Base-by-base conservation (phyloP, 2,888 invertebrate species). In the Nemurella pictetii region DNA sequence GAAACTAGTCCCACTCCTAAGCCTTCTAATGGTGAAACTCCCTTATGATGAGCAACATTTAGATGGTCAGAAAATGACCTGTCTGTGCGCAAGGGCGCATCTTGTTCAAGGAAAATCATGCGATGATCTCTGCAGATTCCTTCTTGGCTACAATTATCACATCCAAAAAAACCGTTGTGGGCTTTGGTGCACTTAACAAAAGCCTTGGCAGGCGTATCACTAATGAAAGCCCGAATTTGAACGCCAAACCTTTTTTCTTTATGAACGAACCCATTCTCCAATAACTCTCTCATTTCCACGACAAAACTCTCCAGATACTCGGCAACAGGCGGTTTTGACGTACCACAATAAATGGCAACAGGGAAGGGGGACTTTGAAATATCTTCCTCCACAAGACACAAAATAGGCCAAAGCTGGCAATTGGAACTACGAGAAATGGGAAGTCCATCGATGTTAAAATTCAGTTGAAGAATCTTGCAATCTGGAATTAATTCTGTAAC, bases 341-440 rank as follows among this genome's bases (percentile, higher is more conserved):
- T 12, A 87, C 87, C 32, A 87, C 84, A 82, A 81, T 82, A 86
- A 87, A 87, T n/a, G 88, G 88, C n/a, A 86, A 25, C 28, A 86
- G 86, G 30, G 87, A 85, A 84, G 86, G 87, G 35, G 87, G 87
- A 73, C 87, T 87, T 83, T 83, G 74, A 85, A 87, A 88, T 15
- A 83, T 83, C 85, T 85, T 86, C 78, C 85, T 81, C 32, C 30
- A 75, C 12, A 84, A 85, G 80, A 86, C 85, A 85, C 88, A 87
- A 29, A 25, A 85, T 86, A 30, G 85, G 86, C 85, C 86, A 86
- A 29, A 85, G 84, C 12, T 85, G 83, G 20, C 9, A 83, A 36
- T 83, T 83, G n/a, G 83, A 85, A 55, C 84, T 86, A 77, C 85
- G 32, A 32, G 32, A 32, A 5, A 32, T 32, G 32, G 32, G 32